These are phyloP conservation scores for Acronicta psi DNA, from an alignment of 2,888 invertebrate species.

Conservation along the genomic window DNA sequence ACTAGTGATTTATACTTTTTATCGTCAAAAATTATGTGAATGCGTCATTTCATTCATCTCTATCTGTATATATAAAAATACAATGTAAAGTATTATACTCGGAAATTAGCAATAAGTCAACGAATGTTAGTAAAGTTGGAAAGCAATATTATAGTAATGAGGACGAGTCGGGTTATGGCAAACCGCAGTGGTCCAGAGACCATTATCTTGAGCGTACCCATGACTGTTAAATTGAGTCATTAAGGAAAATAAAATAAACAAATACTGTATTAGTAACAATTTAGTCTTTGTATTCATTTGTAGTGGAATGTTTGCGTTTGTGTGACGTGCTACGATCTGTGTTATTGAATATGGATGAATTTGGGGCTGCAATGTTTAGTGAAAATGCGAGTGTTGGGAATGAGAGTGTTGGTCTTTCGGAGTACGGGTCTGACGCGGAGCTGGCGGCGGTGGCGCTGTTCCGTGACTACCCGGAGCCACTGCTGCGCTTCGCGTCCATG, in stretches of 20 bases:
- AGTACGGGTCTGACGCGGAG: slow-evolving; percentile 67
- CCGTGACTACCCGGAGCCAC: slow-evolving; percentile 90
- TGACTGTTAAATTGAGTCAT: slow-evolving; percentile 76
- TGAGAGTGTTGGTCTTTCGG: slow-evolving; percentile 56
- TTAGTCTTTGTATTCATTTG: slow-evolving; percentile 67
- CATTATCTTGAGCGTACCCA: slow-evolving; percentile 68
- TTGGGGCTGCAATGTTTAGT: slow-evolving; percentile 39
- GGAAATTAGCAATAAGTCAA: slow-evolving; percentile 31
- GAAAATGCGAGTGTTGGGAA: slow-evolving; percentile 25
- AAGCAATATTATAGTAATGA: slow-evolving; percentile 50
- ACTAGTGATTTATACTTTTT: slow-evolving; percentile 33
- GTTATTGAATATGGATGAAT: slow-evolving; percentile 38
- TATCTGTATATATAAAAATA: slow-evolving; percentile 23
- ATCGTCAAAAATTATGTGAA: slow-evolving; percentile 33
- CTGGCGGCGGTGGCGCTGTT: slow-evolving; percentile 87
- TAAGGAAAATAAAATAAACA: slow-evolving; percentile 74
- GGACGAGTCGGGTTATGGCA: slow-evolving; percentile 29
- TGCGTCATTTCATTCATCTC: slow-evolving; percentile 43
- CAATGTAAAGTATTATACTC: slow-evolving; percentile 28
- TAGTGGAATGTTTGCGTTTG: slow-evolving; percentile 65
- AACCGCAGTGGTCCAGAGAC: slow-evolving; percentile 50
- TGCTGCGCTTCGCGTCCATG: slow-evolving; percentile 91
- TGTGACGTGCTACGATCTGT: slow-evolving; percentile 46
- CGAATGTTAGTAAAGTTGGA: slow-evolving; percentile 25
- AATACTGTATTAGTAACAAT: slow-evolving; percentile 58